Evolutionary conservation across 1,140 invertebrate genomes (phyloP).

Genomic region (Lepidurus apus): DNA sequence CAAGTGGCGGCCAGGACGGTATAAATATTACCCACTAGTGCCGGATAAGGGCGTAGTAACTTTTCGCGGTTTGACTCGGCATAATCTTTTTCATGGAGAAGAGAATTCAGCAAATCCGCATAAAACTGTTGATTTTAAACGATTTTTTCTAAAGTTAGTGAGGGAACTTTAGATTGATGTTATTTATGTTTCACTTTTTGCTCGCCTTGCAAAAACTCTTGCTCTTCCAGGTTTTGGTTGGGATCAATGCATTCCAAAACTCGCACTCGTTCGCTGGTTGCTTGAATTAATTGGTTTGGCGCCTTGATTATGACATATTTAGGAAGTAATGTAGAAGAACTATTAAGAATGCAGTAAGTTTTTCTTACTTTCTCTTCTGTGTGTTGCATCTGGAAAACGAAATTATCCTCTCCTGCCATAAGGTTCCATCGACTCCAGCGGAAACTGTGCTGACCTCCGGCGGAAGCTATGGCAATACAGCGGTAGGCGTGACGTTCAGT

Average conservation of each 20-base stretch:
- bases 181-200: background rate
- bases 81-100: background rate
- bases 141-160: background rate
- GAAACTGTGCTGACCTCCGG: slow-evolving; percentile 28
- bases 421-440: slow-evolving; percentile 31
- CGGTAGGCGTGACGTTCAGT: slow-evolving; percentile 27
- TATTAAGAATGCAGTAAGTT: too few relatives aligned
- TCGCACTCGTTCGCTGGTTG: slow-evolving; percentile 24
- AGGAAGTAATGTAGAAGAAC: background rate
- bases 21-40: slow-evolving; percentile 28
- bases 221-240: slow-evolving; percentile 28
- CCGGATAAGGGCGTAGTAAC: slow-evolving; percentile 25
- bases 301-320: background rate
- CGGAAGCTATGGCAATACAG: slow-evolving; percentile 28
- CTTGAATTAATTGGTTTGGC: slow-evolving; percentile 22
- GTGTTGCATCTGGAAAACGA: slow-evolving; percentile 33
- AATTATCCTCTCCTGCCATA: slow-evolving; percentile 30
- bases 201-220: slow-evolving; percentile 17
- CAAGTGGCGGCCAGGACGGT: slow-evolving; percentile 27
- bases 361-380: slow-evolving; percentile 26
- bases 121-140: slow-evolving; percentile 20
- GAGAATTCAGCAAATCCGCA: slow-evolving; percentile 29
- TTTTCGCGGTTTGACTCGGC: background rate
- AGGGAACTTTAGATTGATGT: background rate
- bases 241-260: slow-evolving; percentile 28